Evolutionary conservation across 2,888 invertebrate genomes (phyloP).

Genomic region (Amphipyra tragopoginis): DNA sequence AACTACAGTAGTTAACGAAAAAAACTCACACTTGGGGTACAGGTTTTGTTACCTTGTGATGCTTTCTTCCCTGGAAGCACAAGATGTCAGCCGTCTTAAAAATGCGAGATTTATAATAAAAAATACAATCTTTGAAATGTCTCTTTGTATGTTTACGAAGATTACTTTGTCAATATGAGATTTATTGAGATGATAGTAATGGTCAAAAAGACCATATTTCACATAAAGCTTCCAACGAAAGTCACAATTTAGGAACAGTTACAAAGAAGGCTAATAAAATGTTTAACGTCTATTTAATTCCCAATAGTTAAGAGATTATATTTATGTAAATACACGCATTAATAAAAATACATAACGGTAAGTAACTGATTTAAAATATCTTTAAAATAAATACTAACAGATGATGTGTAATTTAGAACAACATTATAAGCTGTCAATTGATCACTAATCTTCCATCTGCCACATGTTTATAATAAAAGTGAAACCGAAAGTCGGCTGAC

Average conservation of each 20-base stretch:
- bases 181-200: slow-evolving; percentile 30
- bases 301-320: not conserved
- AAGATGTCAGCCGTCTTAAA: too few species aligned
- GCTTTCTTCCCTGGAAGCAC: too few species aligned
- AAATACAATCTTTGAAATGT: slow-evolving; percentile 2
- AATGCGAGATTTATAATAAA: too few species aligned
- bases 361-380: too few species aligned
- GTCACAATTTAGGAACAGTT: slow-evolving; percentile 11
- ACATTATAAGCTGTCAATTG: not conserved
- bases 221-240: slow-evolving; percentile 26
- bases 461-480: slow-evolving; percentile 37
- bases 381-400: too few species aligned
- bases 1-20: too few species aligned
- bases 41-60: too few species aligned
- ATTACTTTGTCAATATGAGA: slow-evolving; percentile 1
- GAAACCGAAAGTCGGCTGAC: slow-evolving; percentile 24
- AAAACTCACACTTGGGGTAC: too few species aligned
- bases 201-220: slow-evolving; percentile 16
- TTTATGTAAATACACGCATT: not conserved
- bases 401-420: too few species aligned
- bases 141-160: slow-evolving; percentile 11
- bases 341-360: too few species aligned
- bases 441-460: slow-evolving; percentile 16
- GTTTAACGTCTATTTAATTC: not conserved
- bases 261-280: not conserved